phyloP scores from a whole-genome alignment of 1,140 invertebrate genomes.

The Ceratina japonica region DNA sequence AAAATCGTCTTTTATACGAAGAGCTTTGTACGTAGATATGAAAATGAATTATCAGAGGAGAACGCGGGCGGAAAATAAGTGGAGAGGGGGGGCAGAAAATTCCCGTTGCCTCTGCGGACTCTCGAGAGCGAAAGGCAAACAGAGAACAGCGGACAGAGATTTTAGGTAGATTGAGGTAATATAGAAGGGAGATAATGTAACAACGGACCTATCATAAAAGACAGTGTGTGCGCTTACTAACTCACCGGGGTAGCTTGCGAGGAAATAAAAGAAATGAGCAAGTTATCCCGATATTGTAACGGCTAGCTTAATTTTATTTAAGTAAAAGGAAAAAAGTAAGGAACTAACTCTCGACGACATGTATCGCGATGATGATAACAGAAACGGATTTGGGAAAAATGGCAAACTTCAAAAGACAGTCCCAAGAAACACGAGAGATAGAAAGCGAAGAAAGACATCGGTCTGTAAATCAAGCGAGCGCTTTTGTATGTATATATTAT shows the following conservation, averaged over 20 bases:
- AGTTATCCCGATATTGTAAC: constrained; percentile 57
- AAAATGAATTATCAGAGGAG: not conserved
- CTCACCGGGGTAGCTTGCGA: constrained; percentile 54
- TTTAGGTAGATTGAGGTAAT: constrained; percentile 32
- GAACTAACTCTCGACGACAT: constrained; percentile 39
- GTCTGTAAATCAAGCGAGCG: constrained; percentile 67
- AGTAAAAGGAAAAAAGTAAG: constrained; percentile 51
- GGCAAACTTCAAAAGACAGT: constrained; percentile 64
- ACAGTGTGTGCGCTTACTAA: constrained; percentile 75
- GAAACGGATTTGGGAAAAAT: constrained; percentile 31
- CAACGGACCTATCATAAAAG: constrained; percentile 72
- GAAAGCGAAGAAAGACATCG: constrained; percentile 42
- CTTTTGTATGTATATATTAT: constrained; percentile 70
- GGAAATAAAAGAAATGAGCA: constrained; percentile 1
- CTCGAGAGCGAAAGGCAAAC: constrained; percentile 23
- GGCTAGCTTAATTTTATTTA: constrained; percentile 67
- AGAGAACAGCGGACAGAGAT: constrained; percentile 35
- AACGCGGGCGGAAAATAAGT: not conserved
- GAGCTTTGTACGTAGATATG: constrained; percentile 11
- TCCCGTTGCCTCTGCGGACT: constrained; percentile 12
- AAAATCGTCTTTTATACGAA: constrained; percentile 37
- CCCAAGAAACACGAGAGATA: constrained; percentile 24
- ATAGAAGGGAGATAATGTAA: constrained; percentile 50
- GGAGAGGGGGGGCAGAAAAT: not conserved
- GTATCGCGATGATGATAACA: constrained; percentile 40